Evolutionary conservation across 2,113 vertebrate genomes (phyloP).

Genomic region (Vireo altiloquus): DNA sequence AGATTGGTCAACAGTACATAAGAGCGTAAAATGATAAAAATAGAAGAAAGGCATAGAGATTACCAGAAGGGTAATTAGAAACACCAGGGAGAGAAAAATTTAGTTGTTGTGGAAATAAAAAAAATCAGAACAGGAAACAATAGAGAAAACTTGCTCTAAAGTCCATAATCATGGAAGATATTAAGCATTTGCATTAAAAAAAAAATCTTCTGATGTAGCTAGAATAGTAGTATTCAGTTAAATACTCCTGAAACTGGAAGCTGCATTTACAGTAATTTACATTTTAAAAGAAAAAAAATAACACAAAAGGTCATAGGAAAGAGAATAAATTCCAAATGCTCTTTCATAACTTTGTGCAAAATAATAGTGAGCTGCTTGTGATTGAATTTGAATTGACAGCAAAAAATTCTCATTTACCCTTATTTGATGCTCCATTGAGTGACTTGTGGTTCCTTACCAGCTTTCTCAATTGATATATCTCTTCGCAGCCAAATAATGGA

Average conservation of each 20-base stretch:
- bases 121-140: background rate
- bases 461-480: slow-evolving; percentile 30
- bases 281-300: slow-evolving; percentile 28
- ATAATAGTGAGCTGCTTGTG: background rate
- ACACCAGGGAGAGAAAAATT: background rate
- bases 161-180: background rate
- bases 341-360: slow-evolving; percentile 32
- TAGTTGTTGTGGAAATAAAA: background rate
- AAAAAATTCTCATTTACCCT: slow-evolving; percentile 26
- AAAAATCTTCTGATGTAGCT: background rate
- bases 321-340: slow-evolving; percentile 14
- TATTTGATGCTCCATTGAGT: slow-evolving; percentile 51
- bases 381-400: slow-evolving; percentile 55
- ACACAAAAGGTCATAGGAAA: background rate
- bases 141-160: background rate
- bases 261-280: slow-evolving; percentile 10
- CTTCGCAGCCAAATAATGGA: slow-evolving; percentile 20
- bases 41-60: background rate
- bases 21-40: background rate
- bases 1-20: background rate
- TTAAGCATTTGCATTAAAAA: background rate
- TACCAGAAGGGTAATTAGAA: background rate
- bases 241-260: background rate
- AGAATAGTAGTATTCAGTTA: background rate
- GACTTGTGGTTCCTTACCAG: slow-evolving; percentile 16